A percentile compares a stretch with the other conserved stretches of the same genome.
These are phyloP conservation scores for Anhinga anhinga DNA, from an alignment of 2,113 vertebrate genomes.

Conservation along the genomic window DNA sequence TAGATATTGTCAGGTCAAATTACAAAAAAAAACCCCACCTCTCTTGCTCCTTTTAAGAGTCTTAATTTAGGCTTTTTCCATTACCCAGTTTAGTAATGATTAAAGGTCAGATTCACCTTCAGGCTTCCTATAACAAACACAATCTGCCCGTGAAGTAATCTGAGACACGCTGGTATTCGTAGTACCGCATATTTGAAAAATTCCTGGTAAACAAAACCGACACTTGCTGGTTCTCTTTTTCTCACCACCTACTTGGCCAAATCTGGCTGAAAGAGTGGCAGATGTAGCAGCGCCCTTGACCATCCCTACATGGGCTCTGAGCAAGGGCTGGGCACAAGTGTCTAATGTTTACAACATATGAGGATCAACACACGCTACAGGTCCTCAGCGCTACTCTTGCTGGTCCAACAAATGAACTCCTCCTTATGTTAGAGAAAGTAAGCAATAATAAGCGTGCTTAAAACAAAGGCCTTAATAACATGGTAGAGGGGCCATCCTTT, in stretches of 20 bases:
- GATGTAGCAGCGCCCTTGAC: not conserved
- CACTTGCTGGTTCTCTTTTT: not conserved
- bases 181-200: not conserved
- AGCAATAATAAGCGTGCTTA: not conserved
- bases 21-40: not conserved
- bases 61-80: not conserved
- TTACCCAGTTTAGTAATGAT: not conserved
- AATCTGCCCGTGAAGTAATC: not conserved
- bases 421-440: not conserved
- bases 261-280: not conserved
- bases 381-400: not conserved
- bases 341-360: not conserved
- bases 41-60: not conserved
- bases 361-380: not conserved
- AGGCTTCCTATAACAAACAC: not conserved
- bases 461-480: not conserved
- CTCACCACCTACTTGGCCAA: not conserved
- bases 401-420: not conserved
- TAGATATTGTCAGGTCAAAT: not conserved
- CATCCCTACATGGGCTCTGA: not conserved
- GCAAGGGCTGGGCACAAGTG: not conserved
- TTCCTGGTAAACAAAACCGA: not conserved
- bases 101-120: not conserved
- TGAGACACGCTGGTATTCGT: fast-evolving
- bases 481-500: not conserved